Conservation (phyloP, 2,888 invertebrate genomes). For the Drosophila aldrichi region DNA sequence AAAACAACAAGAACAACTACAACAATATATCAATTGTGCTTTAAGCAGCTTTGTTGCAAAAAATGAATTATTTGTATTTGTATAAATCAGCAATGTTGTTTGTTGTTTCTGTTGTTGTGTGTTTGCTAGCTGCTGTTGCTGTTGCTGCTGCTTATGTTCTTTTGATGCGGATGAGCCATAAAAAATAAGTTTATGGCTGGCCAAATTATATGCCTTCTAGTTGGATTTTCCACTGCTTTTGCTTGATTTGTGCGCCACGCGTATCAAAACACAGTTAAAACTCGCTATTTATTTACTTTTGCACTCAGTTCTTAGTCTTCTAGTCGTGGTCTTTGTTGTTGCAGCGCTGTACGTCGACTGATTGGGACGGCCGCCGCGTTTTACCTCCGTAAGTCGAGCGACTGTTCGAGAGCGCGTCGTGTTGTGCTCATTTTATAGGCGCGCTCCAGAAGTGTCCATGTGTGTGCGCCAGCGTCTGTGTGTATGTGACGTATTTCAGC, state of each 20-base stretch:
- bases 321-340: slow-evolving; percentile 25
- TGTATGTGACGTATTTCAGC: slow-evolving; percentile 32
- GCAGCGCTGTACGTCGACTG: slow-evolving; percentile 50
- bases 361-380: slow-evolving; percentile 30
- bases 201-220: slow-evolving; percentile 17
- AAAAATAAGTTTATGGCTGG: slow-evolving; percentile 9
- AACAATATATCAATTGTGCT: slow-evolving; percentile 70
- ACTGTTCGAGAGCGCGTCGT: slow-evolving; percentile 53
- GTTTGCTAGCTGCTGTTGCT: slow-evolving; percentile 20
- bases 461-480: background rate
- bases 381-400: slow-evolving; percentile 48
- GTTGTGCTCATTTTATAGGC: slow-evolving; percentile 57
- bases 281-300: slow-evolving; percentile 49
- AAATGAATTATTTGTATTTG: slow-evolving; percentile 49
- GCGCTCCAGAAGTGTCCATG: slow-evolving; percentile 49
- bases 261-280: slow-evolving; percentile 45
- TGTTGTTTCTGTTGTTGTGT: slow-evolving; percentile 20
- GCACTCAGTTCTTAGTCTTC: slow-evolving; percentile 5
- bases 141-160: slow-evolving; percentile 7
- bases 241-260: slow-evolving; percentile 38
- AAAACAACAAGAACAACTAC: background rate
- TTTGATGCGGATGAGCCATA: slow-evolving; percentile 31
- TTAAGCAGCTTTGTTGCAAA: slow-evolving; percentile 24
- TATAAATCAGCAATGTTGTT: slow-evolving; percentile 38
- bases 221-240: slow-evolving; percentile 14